Conservation (phyloP, 2,888 invertebrate species). For the Cheilosia impressa region DNA sequence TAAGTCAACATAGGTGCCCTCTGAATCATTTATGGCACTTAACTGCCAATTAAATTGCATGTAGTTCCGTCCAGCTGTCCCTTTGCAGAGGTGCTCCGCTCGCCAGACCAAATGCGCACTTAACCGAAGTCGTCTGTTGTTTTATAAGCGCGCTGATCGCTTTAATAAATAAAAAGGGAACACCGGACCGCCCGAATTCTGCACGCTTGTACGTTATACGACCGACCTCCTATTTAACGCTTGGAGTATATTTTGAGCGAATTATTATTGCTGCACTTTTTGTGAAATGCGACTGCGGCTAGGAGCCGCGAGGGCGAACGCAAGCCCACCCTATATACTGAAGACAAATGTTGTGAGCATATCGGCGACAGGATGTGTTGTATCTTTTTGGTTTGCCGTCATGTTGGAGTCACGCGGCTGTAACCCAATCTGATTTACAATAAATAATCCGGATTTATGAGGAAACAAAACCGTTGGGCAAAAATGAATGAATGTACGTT, state of each 20-base stretch:
- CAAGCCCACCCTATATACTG: slow-evolving; percentile 33
- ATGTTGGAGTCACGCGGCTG: slow-evolving; percentile 75
- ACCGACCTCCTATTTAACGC: slow-evolving; percentile 56
- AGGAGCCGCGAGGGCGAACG: slow-evolving; percentile 1
- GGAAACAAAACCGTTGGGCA: slow-evolving; percentile 49
- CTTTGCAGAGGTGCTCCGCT: slow-evolving; percentile 20
- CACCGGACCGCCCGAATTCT: slow-evolving; percentile 47
- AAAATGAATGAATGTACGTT: slow-evolving; percentile 44
- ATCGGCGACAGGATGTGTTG: slow-evolving; percentile 74
- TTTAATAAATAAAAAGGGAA: slow-evolving; percentile 59
- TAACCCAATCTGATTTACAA: slow-evolving; percentile 82
- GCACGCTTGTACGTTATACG: slow-evolving; percentile 12
- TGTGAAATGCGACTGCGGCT: slow-evolving; percentile 1
- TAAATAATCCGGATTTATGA: slow-evolving; percentile 78
- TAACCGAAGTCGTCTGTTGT: slow-evolving; percentile 28
- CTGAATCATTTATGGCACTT: slow-evolving; percentile 73
- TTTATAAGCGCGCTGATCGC: slow-evolving; percentile 46
- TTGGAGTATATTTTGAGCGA: slow-evolving; percentile 57
- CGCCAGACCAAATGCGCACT: slow-evolving; percentile 28
- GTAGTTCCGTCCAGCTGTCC: slow-evolving; percentile 64
- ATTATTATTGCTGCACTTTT: slow-evolving; percentile 62
- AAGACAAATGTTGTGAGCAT: slow-evolving; percentile 62
- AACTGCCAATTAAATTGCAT: slow-evolving; percentile 72
- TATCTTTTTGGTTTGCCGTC: slow-evolving; percentile 71
- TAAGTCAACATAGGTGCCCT: slow-evolving; percentile 69